Base-by-base conservation (phyloP, 2,888 invertebrate genomes). In the Polia nebulosa region DNA sequence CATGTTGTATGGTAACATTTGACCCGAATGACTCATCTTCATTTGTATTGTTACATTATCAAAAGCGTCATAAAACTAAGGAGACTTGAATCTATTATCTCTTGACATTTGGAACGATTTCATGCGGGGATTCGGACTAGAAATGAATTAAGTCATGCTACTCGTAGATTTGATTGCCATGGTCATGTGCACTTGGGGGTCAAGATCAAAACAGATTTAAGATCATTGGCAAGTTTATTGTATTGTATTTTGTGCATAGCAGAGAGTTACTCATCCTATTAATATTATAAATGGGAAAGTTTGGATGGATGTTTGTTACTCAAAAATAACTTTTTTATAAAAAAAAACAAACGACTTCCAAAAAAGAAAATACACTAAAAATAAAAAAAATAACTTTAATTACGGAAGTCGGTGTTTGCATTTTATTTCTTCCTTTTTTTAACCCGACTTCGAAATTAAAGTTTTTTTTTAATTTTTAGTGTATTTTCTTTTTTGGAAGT, bases 11-110 rank as follows among this genome's bases (percentile, higher is more conserved):
- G 29, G 60, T 45, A 55, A 69, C 78, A 69, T 73, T 73, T 81
- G 81, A 80, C 68, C 70, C 32, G 55, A 72, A 61, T 81, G 76
- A 81, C 57, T 81, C 81, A 78, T 22, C 39, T 69, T 29, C 49
- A 66, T 64, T 62, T 51, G 49, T 67, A 62, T 64, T 55, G 49
- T 68, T 25, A 49, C 58, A 41, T 63, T 58, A 67, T 64, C 67
- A 67, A 63, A 69, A 72, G 47, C 25, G 49, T 68, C 66, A 72
- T 65, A 80, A 77, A 75, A 61, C 22, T 36, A 36, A 39, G 17
- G 8, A 39, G 59, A 51, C 17, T 60, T 44, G 41, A 75, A 71
- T 71, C 39, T 65, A 75, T 65, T 64, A 57, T 57, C 6, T 45
- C 27, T 39, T 49, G 65, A 60, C 32, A 25, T 62, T 56, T 51